These are phyloP conservation scores for Parasteatoda lunata DNA, from an alignment of 2,888 invertebrate species.

Conservation along the genomic window DNA sequence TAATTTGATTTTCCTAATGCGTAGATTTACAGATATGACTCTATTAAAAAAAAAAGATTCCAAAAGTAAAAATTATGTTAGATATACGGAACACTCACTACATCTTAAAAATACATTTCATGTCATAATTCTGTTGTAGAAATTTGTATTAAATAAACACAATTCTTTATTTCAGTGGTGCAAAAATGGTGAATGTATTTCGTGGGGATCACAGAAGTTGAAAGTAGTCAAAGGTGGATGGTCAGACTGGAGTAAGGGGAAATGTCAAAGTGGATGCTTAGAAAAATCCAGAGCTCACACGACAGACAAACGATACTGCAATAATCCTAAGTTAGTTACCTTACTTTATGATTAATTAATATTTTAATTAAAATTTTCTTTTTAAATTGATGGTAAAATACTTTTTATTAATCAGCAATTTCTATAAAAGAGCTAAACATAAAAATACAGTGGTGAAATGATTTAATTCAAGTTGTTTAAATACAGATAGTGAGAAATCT, in stretches of 20 bases:
- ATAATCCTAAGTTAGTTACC: constrained; percentile 68
- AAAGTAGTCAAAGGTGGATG: constrained; percentile 77
- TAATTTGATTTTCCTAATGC: too few species aligned
- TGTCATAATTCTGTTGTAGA: too few species aligned
- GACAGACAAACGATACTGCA: constrained; percentile 61
- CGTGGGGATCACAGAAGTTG: constrained; percentile 64
- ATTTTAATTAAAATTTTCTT: neutral
- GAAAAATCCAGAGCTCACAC: constrained; percentile 78
- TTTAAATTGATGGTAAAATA: too few species aligned
- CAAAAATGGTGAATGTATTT: constrained; percentile 80
- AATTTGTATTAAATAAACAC: too few species aligned
- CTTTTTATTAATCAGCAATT: too few species aligned
- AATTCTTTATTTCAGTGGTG: constrained; percentile 78
- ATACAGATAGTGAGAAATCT: too few species aligned
- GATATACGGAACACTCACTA: too few species aligned
- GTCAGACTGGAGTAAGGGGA: constrained; percentile 80
- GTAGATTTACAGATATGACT: too few species aligned
- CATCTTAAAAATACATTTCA: too few species aligned
- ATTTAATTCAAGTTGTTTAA: too few species aligned
- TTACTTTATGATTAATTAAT: neutral
- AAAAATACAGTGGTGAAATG: neutral
- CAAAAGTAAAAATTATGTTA: too few species aligned
- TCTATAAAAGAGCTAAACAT: neutral
- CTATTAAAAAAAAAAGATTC: too few species aligned
- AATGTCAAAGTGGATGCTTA: constrained; percentile 82